Base-by-base conservation (phyloP, 2,797 vertebrate genomes). In the Allobates femoralis region DNA sequence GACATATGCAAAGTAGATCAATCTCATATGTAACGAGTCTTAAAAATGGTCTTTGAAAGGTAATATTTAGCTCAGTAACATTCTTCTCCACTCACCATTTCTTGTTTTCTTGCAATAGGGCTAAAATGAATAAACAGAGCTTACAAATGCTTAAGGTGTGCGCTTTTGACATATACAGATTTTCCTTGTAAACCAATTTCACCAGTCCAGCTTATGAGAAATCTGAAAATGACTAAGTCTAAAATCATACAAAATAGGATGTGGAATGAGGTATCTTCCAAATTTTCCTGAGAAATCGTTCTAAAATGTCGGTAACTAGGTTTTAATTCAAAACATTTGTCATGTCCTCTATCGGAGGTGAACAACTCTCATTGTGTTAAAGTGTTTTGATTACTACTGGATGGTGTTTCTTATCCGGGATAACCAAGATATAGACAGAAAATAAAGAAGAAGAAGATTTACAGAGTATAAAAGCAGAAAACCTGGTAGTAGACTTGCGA, bases 231-330 rank as follows among this genome's bases (percentile, higher is more conserved):
- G 12, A 51, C 60, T 85, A 77, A 60, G 74, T 51, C 26, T 28
- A 37, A 84, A 85, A 77, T 78, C 60, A 78, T 67, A 67, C 21
- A 69, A 78, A 85, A 78, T 69, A 32, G 41, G 75, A 79, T 53
- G 30, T 79, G 62, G 56, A 85, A 78, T 85, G 28, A 26, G 46
- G 78, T 85, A 78, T 78, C 50, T 74, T 69, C 26, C 21, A 62
- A 64, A 64, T 76, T 16, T 26, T 76, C 41, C 15, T 0, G 18
- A 26, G 50, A 11, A 66, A 81, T 67, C 26, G 50, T 66, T 80
- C 66, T 80, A 41, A 34, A 11, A 71, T 21, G 34, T 23, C 19
- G 55, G 23, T 58, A 78, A 58, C 56, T 19, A 41, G 41, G 56
- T 62, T 79, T 79, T 15, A 18, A 26, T 79, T 56, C 18, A 18